Conservation (phyloP, 1,140 invertebrate species). For the Diachasma alloeum region DNA sequence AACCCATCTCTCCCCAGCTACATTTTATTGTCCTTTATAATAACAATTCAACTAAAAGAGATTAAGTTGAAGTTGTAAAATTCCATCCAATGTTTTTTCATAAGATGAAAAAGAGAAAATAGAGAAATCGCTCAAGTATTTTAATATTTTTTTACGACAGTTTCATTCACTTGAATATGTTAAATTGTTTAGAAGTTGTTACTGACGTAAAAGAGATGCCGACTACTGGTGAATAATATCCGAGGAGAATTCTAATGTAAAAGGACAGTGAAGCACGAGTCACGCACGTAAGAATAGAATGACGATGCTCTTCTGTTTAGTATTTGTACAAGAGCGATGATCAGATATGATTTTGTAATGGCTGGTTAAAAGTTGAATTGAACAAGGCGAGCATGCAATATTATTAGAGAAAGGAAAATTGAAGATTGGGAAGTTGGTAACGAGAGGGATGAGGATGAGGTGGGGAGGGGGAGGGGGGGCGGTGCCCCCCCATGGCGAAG, state of each 20-base stretch:
- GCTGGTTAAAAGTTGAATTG: conserved; percentile 10
- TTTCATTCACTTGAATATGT: background rate
- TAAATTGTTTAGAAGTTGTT: background rate
- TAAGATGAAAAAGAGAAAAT: background rate
- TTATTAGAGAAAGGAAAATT: conserved; percentile 12
- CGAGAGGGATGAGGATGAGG: background rate
- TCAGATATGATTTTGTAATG: conserved; percentile 9
- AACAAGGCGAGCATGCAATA: background rate
- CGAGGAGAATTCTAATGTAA: background rate
- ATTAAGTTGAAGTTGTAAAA: background rate
- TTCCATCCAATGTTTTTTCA: background rate
- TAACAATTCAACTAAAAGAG: conserved; percentile 6
- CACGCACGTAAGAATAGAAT: background rate
- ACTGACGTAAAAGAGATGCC: background rate
- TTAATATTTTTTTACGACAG: background rate
- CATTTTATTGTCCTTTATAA: conserved; percentile 9
- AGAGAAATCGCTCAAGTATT: background rate
- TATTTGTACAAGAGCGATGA: conserved; percentile 9
- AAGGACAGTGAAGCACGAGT: background rate
- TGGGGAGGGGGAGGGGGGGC: background rate
- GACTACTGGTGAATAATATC: background rate
- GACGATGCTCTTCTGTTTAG: conserved; percentile 3
- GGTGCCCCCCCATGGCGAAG: conserved; percentile 29
- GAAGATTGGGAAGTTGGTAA: conserved; percentile 10
- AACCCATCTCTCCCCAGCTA: background rate